Base-by-base conservation (phyloP, 2,888 invertebrate species). In the Synanthedon formicaeformis region DNA sequence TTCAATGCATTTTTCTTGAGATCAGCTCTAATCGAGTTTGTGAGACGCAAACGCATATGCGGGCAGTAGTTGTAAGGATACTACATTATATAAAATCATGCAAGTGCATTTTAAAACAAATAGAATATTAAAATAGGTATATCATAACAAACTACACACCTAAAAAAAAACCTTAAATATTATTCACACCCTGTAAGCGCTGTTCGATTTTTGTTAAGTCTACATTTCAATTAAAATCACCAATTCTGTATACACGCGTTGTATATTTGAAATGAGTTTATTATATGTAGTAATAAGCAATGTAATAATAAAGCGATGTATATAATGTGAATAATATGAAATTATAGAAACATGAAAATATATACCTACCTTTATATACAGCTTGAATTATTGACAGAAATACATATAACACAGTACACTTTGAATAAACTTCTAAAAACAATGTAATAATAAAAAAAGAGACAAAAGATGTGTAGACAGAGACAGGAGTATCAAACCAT, bases 401-500 rank as follows among this genome's bases (percentile, higher is more conserved):
- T 16, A 49, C 12, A 58, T 52, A 49, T 49, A 3, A 49, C 49
- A 65, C 63, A 57, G 60, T 59, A 64, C 58, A 64, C 53, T 54
- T 53, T 14, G 50, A 55, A 54, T 13, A 51, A 52, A 34, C 10
- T 34, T 45, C 5, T 13, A 45, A 45, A n/a, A 45, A 14, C 45
- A 57, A 60, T 53, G 53, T 54, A 52, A 52, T 49, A 57, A 71
- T 65, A 34, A 69, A 75, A 70, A 76, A 66, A 69, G 54, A 61
- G 54, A 64, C 16, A 60, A 63, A 51, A 56, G 53, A 59, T 58
- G 60, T 13, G 13, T 2, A 66, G 64, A 67, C 51, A 65, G 63
- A 68, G 66, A 60, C 55, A 73, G 16, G 65, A 78, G 82, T 84
- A 86, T 85, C 86, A 85, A 86, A 86, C 86, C 86, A 80, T 81